Percentiles rank a stretch among this genome's conserved stretches.
Conservation (phyloP, 2,797 vertebrate genomes). For the Girardinus metallicus region DNA sequence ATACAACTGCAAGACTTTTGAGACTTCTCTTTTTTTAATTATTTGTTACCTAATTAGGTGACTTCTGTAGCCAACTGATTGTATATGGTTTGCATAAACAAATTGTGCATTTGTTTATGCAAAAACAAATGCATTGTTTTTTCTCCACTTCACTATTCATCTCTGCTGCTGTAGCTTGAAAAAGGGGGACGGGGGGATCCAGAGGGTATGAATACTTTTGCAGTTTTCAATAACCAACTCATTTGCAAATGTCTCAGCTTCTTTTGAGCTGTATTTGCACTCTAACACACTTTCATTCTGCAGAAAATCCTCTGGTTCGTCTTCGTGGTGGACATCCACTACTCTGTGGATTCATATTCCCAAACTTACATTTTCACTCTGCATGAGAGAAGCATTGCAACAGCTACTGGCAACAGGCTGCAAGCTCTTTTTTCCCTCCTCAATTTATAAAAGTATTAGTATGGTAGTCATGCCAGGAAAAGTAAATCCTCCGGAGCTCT, state of each 20-base stretch:
- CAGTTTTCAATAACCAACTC: background rate
- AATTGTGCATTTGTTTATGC: background rate
- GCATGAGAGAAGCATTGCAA: slow-evolving; percentile 71
- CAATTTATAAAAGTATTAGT: slow-evolving; percentile 71
- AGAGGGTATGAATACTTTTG: background rate
- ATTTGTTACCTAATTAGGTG: background rate
- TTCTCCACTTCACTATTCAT: background rate
- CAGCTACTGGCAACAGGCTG: slow-evolving; percentile 73
- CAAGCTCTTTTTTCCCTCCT: slow-evolving; percentile 61
- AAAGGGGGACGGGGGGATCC: background rate
- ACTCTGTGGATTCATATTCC: slow-evolving; percentile 57
- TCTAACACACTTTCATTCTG: slow-evolving; percentile 42
- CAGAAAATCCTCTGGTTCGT: slow-evolving; percentile 43
- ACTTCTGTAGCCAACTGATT: background rate
- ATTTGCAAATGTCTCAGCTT: slow-evolving; percentile 12
- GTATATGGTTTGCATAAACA: background rate
- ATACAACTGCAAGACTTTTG: background rate
- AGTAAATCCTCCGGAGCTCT: slow-evolving; percentile 67
- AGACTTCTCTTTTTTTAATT: background rate
- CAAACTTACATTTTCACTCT: slow-evolving; percentile 58
- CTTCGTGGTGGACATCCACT: slow-evolving; percentile 51
- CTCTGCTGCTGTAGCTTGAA: background rate
- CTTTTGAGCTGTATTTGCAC: slow-evolving; percentile 11
- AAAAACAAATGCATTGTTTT: background rate
- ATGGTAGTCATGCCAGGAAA: slow-evolving; percentile 70